A percentile compares a stretch with the other conserved stretches of the same genome.
Conservation (phyloP, 2,797 vertebrate genomes). For the Bryconaethiops microstoma region DNA sequence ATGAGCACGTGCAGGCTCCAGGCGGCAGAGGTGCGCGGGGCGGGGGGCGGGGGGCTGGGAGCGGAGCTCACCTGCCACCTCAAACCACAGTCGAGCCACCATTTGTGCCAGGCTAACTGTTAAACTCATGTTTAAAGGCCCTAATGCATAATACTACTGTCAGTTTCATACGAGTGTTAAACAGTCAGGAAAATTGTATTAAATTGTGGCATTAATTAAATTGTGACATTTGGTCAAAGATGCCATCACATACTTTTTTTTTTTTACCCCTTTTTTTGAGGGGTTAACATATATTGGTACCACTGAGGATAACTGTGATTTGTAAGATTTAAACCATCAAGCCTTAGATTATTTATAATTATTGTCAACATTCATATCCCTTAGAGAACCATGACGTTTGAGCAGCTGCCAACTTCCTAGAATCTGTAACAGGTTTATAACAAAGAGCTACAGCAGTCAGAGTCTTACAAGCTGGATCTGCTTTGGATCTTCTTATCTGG, state of each 20-base stretch:
- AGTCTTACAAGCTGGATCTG: constrained; percentile 44
- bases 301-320: neutral
- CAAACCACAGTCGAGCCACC: constrained; percentile 17
- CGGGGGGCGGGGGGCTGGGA: neutral
- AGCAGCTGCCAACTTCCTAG: constrained; percentile 14
- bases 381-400: neutral
- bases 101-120: constrained; percentile 2
- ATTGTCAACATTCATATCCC: too few species aligned
- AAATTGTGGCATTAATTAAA: too few species aligned
- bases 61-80: constrained; percentile 41
- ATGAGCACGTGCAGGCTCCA: constrained; percentile 64
- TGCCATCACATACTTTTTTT: too few species aligned
- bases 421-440: constrained; percentile 32
- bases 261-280: too few species aligned
- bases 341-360: neutral
- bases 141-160: neutral
- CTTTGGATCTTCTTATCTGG: constrained; percentile 46
- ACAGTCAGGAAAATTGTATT: neutral
- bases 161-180: neutral
- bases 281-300: too few species aligned
- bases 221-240: too few species aligned
- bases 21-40: neutral
- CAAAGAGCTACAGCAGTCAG: constrained; percentile 36
- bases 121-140: neutral
- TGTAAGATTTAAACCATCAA: neutral